A percentile compares a stretch with the other conserved stretches of the same genome.
Conservation (phyloP, 2,113 vertebrate genomes). For the Eonycteris spelaea region DNA sequence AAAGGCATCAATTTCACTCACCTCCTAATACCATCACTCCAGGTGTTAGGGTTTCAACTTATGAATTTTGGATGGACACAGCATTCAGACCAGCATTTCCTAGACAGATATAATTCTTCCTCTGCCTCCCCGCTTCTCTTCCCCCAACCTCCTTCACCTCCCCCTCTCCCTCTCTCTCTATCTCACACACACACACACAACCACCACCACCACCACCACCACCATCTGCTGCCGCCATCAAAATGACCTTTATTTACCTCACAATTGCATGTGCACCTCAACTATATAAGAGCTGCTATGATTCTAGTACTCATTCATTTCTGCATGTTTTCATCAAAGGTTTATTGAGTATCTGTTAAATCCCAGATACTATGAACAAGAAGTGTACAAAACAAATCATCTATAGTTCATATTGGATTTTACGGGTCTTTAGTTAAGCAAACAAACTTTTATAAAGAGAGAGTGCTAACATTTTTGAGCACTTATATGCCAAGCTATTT, state of each 20-base stretch:
- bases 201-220: not conserved
- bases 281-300: not conserved
- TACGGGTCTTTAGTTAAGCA: not conserved
- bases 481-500: not conserved
- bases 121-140: not conserved
- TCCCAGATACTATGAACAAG: not conserved
- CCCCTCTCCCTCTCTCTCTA: too few relatives aligned
- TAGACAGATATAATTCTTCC: not conserved
- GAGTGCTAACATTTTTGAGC: not conserved
- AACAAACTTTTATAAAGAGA: not conserved
- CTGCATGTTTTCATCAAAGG: not conserved
- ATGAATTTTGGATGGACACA: not conserved
- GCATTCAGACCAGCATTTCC: not conserved
- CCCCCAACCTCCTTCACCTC: not conserved
- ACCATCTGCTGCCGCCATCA: not conserved
- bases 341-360: not conserved
- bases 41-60: not conserved
- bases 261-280: not conserved
- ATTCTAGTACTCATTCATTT: not conserved
- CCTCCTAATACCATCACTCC: not conserved
- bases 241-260: not conserved
- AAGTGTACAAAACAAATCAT: not conserved
- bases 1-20: not conserved
- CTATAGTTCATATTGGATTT: not conserved
- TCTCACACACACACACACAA: not conserved